phyloP scores from a whole-genome alignment of 2,113 vertebrate species.

The Spilogale gracilis region DNA sequence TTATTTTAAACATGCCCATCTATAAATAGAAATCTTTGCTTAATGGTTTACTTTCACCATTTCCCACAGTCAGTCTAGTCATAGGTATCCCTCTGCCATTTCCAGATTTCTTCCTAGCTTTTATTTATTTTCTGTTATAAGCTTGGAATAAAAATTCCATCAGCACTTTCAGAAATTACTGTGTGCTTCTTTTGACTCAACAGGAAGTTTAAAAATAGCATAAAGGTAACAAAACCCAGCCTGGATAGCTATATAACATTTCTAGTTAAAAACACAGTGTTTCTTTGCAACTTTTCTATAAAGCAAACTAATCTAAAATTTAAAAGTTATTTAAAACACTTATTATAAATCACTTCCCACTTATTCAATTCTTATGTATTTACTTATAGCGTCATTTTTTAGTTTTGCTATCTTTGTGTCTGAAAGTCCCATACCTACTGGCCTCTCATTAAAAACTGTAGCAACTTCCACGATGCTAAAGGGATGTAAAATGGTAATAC shows the following conservation, averaged over 20 bases:
- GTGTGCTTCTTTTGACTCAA: constrained; percentile 14
- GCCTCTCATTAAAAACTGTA: constrained; percentile 18
- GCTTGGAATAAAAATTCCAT: constrained; percentile 44
- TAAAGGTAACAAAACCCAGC: constrained; percentile 46
- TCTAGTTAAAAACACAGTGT: constrained; percentile 6
- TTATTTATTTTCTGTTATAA: constrained; percentile 43
- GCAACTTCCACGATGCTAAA: constrained; percentile 34
- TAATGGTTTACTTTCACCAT: neutral
- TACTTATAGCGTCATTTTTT: constrained; percentile 21
- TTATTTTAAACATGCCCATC: constrained; percentile 34
- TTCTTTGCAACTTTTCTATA: constrained; percentile 41
- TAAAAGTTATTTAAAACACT: constrained; percentile 43
- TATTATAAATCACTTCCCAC: neutral
- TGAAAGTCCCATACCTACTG: neutral
- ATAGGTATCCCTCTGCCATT: neutral
- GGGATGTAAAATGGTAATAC: constrained; percentile 40
- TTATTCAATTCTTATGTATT: constrained; percentile 1
- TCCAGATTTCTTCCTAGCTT: constrained; percentile 23
- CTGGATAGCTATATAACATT: neutral
- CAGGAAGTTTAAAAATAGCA: constrained; percentile 46
- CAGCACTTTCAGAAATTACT: constrained; percentile 26
- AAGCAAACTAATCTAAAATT: constrained; percentile 53
- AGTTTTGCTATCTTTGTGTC: constrained; percentile 2
- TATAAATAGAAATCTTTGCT: constrained; percentile 49
- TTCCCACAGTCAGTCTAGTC: constrained; percentile 37